Evolutionary conservation across 2,888 invertebrate species (phyloP).

Genomic region (Raillietiella orientalis): DNA sequence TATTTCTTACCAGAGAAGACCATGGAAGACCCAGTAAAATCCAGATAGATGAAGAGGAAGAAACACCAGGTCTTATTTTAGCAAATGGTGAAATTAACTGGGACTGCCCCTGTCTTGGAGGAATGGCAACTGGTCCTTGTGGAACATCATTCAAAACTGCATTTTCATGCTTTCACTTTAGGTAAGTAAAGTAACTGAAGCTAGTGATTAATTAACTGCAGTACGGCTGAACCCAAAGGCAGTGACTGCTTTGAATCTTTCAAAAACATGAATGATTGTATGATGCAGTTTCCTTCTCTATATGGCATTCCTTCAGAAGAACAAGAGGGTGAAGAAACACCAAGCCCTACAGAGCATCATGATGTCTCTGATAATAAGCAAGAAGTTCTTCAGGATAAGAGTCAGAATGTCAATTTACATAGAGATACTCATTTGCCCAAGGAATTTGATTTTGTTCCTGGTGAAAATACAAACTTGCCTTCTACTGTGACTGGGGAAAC

Average conservation of each 20-base stretch:
- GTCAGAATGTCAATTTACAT: too few species aligned
- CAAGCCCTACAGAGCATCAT: too few species aligned
- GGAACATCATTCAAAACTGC: constrained; percentile 73
- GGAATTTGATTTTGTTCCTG: too few species aligned
- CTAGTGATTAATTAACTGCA: constrained; percentile 6
- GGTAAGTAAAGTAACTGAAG: constrained; percentile 13
- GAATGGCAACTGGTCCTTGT: constrained; percentile 92
- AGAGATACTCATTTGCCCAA: too few species aligned
- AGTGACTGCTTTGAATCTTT: constrained; percentile 72
- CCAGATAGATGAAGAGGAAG: constrained; percentile 9
- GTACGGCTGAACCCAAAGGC: constrained; percentile 54
- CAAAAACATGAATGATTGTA: constrained; percentile 63
- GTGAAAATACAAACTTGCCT: too few species aligned
- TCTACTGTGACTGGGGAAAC: too few species aligned
- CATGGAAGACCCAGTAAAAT: constrained; percentile 34
- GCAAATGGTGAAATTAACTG: constrained; percentile 73
- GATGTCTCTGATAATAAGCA: too few species aligned
- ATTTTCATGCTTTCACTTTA: constrained; percentile 79
- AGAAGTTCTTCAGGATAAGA: too few species aligned
- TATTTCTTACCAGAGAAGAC: constrained; percentile 47
- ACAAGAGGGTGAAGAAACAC: constrained; percentile 25
- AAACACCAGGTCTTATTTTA: constrained; percentile 22
- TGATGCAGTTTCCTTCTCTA: constrained; percentile 49
- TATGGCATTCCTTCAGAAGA: constrained; percentile 28
- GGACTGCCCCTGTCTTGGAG: constrained; percentile 85